Base-by-base conservation (phyloP, 2,797 vertebrate species). In the Coreius guichenoti region DNA sequence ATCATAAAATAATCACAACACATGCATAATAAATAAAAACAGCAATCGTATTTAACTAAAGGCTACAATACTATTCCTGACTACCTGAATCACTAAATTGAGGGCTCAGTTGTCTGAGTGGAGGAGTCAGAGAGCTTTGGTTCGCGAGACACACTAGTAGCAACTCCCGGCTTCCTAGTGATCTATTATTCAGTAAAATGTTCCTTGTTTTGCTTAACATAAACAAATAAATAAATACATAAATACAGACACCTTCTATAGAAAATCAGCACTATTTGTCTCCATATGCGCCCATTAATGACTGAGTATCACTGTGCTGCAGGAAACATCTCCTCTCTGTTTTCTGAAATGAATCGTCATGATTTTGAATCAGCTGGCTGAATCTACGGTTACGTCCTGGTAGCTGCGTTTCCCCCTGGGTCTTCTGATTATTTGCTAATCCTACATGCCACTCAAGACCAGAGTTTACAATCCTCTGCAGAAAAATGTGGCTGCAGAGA, bases 361-460 rank as follows among this genome's bases (percentile, higher is more conserved):
- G 67, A 61, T 80, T 43, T 73, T 19, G 56, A 86, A 81, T 68
- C 56, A 21, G 23, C 29, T 73, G 54, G 68, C 76, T 81, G 76
- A 86, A 81, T 83, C 69, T 82, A 81, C 45, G 33, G 65, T 83
- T 31, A 87, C 13, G 29, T 82, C 68, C 74, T 26, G 43, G 58
- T 36, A 76, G 68, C 39, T 58, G 70, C 49, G 31, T 49, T 84
- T 73, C 36, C 70, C 70, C 58, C 45, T 67, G 67, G 84, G 54
- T 58, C 14, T 81, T 63, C 49, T 19, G 21, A 78, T 31, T 31
- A 26, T 79, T 36, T 45, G 16, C 79, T 84, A 88, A 88, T 81
- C 79, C 68, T 31, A n/a, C 77, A 36, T 74, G 23, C 23, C 87
- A 82, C 63, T 87, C 80, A 70, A 61, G 51, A 70, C 61, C n/a